These are phyloP conservation scores for Tetramorium simillimum DNA, from an alignment of 1,140 invertebrate genomes.

Conservation along the genomic window DNA sequence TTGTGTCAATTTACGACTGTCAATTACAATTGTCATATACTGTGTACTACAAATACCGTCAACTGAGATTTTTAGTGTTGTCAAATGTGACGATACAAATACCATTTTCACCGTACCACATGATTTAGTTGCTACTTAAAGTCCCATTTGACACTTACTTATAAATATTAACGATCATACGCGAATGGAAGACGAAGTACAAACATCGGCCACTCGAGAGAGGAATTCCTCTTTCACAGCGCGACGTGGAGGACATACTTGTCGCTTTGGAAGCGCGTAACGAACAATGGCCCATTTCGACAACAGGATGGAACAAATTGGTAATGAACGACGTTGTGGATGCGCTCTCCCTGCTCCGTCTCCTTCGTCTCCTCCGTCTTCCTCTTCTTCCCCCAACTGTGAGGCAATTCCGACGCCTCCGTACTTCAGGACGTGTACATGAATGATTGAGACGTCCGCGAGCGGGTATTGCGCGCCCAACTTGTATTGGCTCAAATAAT, in stretches of 20 bases:
- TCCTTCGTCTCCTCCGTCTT: slow-evolving; percentile 21
- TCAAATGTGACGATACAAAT: background rate
- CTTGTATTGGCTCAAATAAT: slow-evolving; percentile 60
- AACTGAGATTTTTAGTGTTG: background rate
- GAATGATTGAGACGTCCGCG: slow-evolving; percentile 70
- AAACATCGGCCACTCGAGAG: slow-evolving; percentile 39
- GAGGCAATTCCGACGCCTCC: slow-evolving; percentile 63
- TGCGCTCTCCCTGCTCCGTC: slow-evolving; percentile 27
- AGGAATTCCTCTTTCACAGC: slow-evolving; percentile 49
- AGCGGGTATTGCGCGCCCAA: slow-evolving; percentile 4
- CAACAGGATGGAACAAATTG: slow-evolving; percentile 71
- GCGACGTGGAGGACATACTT: slow-evolving; percentile 48
- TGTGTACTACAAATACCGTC: no score
- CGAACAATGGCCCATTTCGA: slow-evolving; percentile 67
- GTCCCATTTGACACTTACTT: slow-evolving; percentile 33
- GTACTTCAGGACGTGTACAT: slow-evolving; percentile 36
- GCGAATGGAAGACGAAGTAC: slow-evolving; percentile 34
- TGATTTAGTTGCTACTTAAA: slow-evolving; percentile 16
- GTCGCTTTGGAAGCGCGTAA: slow-evolving; percentile 59
- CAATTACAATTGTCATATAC: background rate
- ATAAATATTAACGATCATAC: slow-evolving; percentile 40
- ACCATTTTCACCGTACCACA: background rate
- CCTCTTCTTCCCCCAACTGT: slow-evolving; percentile 41
- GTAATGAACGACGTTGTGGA: slow-evolving; percentile 62
- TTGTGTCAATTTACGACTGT: background rate